Percentiles rank a stretch among this genome's conserved stretches.
Evolutionary conservation across 2,888 invertebrate genomes (phyloP).

Genomic region (Cantharis lateralis): DNA sequence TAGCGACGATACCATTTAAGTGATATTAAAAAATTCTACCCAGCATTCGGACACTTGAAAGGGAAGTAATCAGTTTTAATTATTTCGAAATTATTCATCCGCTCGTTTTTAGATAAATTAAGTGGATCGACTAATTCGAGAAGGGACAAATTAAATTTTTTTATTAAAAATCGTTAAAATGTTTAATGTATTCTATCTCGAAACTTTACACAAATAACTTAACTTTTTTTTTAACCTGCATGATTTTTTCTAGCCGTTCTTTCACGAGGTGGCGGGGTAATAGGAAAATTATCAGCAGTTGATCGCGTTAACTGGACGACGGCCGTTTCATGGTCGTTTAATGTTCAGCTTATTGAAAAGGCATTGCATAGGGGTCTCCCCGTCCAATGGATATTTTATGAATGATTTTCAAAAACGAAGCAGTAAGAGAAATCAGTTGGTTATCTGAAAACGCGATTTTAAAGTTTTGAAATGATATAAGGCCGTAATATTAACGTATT

Average conservation of each 20-base stretch:
- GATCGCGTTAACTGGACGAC: too few relatives aligned
- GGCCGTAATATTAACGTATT: neutral
- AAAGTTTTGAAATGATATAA: neutral
- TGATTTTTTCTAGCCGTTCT: too few relatives aligned
- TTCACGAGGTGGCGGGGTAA: too few relatives aligned
- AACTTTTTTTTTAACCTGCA: too few relatives aligned
- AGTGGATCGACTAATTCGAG: conserved; percentile 18
- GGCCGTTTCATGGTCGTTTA: too few relatives aligned
- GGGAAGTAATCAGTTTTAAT: conserved; percentile 30
- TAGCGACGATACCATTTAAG: conserved; percentile 41
- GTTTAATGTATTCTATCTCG: neutral
- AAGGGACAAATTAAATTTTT: conserved; percentile 12
- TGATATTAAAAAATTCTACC: conserved; percentile 46
- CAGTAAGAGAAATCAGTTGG: neutral
- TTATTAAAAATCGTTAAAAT: neutral
- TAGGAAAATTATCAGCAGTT: too few relatives aligned
- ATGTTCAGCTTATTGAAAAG: too few relatives aligned
- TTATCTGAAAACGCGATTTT: neutral
- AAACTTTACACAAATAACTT: too few relatives aligned
- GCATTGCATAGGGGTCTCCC: too few relatives aligned
- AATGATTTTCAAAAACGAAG: neutral
- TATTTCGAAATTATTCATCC: conserved; percentile 20
- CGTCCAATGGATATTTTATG: too few relatives aligned
- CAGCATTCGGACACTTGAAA: conserved; percentile 30
- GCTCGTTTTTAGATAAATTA: conserved; percentile 20